phyloP scores from a whole-genome alignment of 2,888 invertebrate genomes.

The Chrysopilus asiliformis region DNA sequence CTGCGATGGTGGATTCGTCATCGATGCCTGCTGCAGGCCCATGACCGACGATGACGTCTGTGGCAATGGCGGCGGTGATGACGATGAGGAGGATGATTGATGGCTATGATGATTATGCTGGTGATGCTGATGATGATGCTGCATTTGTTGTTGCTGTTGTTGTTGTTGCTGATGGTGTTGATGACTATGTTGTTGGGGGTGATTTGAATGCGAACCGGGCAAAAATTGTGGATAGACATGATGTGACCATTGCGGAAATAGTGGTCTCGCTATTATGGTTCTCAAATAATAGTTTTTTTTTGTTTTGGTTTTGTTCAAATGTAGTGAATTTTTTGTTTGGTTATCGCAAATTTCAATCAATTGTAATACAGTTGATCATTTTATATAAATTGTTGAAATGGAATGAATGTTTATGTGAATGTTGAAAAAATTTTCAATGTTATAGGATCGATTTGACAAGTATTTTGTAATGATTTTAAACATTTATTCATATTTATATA shows the following conservation, averaged over 20 bases:
- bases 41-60: conserved; percentile 19
- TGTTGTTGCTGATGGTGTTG: conserved; percentile 36
- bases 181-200: conserved; percentile 39
- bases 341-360: too few species aligned
- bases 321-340: too few species aligned
- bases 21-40: neutral
- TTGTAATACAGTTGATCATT: too few species aligned
- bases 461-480: too few species aligned
- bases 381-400: too few species aligned
- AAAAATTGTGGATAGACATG: conserved; percentile 90
- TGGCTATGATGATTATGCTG: conserved; percentile 22
- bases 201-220: conserved; percentile 75
- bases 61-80: conserved; percentile 24
- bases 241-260: conserved; percentile 91
- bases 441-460: too few species aligned
- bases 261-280: conserved; percentile 57
- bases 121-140: conserved; percentile 21
- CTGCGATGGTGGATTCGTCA: conserved; percentile 9
- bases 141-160: conserved; percentile 39
- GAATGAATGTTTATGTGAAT: too few species aligned
- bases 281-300: too few species aligned
- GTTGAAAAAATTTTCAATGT: too few species aligned
- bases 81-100: conserved; percentile 23
- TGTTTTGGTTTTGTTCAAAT: too few species aligned
- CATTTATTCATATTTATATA: too few species aligned